phyloP scores from a whole-genome alignment of 2,888 invertebrate genomes.

The Prenolepis imparis region DNA sequence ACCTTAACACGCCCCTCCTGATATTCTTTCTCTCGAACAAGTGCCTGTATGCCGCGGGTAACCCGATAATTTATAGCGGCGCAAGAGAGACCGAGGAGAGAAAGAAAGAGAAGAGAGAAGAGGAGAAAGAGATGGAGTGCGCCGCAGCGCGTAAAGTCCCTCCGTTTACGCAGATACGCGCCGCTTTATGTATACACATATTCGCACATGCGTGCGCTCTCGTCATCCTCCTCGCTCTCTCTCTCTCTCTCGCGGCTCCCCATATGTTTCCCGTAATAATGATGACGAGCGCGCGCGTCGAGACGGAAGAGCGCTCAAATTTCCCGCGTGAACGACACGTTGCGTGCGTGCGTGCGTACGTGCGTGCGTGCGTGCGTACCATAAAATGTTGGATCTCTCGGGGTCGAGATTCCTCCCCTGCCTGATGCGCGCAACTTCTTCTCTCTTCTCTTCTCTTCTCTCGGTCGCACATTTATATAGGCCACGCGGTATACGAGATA shows the following conservation, averaged over 20 bases:
- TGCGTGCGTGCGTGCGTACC: slow-evolving; percentile 6
- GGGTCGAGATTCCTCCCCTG: slow-evolving; percentile 35
- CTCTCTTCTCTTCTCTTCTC: slow-evolving; percentile 38
- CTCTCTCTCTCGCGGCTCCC: slow-evolving; percentile 50
- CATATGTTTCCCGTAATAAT: slow-evolving; percentile 66
- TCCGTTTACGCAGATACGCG: slow-evolving; percentile 57
- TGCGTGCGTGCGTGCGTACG: slow-evolving; percentile 32
- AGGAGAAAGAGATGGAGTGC: slow-evolving; percentile 42
- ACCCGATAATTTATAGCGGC: slow-evolving; percentile 76
- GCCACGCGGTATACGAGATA: slow-evolving; percentile 55
- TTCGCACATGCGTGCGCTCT: slow-evolving; percentile 54
- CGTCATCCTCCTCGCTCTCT: slow-evolving; percentile 5
- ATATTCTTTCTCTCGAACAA: slow-evolving; percentile 69
- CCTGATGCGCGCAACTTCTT: slow-evolving; percentile 29
- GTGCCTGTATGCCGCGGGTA: slow-evolving; percentile 69
- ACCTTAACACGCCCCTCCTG: slow-evolving; percentile 66
- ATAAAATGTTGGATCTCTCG: slow-evolving; percentile 39
- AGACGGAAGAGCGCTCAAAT: slow-evolving; percentile 76
- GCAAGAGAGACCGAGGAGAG: slow-evolving; percentile 54
- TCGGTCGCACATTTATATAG: slow-evolving; percentile 53
- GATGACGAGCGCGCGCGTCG: slow-evolving; percentile 73
- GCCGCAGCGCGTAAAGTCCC: slow-evolving; percentile 71
- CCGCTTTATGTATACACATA: slow-evolving; percentile 26
- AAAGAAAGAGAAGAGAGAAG: slow-evolving; percentile 16
- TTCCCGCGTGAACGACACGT: slow-evolving; percentile 76